Evolutionary conservation across 2,888 invertebrate species (phyloP), one percentile per base, ranked within the genome.

Genomic region (Drosophila neotestacea): DNA sequence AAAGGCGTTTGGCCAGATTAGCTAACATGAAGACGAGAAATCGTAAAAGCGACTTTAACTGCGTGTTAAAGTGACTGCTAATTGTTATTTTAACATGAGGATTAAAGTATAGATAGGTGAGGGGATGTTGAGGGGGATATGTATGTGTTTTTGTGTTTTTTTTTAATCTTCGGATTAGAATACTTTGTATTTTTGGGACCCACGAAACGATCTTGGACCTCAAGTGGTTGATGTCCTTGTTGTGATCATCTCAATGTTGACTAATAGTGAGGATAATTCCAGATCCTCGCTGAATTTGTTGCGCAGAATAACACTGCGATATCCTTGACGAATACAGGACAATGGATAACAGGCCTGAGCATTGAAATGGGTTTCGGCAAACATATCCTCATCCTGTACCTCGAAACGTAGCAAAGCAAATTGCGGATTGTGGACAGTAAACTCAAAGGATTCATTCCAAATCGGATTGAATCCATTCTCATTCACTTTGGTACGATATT

Each of bases 351-450:
- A 97, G 42, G 98, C 97, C 93, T 99, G 99, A 0, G 99, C 99
- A 70, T 99, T 96, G 92, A 99, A 98, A 93, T 98, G 98, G 10
- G 96, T 96, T 89, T 99, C 99, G 0, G 98, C 98, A 93, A 99
- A 99, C 94, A 98, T 97, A 91, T 99, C 99, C 92, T 98, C 98
- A 92, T 98, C 98, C 92, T 97, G 96, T 0, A 98, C 97, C 42
- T 96, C 94, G 92, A 99, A 98, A 39, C 98, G 94, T 51, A 98
- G 93, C 51, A 98, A 92, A 0, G 98, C 97, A 89, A 97, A 94
- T 59, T 96, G 94, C 0, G 98, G 97, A 93, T 96, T 97, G 11
- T 93, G 93, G 10, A 98, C 94, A 41, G 95, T 95, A 91, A 98
- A 98, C 85, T 96, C 96, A 92, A 96, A 96, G 9, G 94, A 94